Base-by-base conservation (phyloP, 2,888 invertebrate genomes). In the Crematogaster levior region DNA sequence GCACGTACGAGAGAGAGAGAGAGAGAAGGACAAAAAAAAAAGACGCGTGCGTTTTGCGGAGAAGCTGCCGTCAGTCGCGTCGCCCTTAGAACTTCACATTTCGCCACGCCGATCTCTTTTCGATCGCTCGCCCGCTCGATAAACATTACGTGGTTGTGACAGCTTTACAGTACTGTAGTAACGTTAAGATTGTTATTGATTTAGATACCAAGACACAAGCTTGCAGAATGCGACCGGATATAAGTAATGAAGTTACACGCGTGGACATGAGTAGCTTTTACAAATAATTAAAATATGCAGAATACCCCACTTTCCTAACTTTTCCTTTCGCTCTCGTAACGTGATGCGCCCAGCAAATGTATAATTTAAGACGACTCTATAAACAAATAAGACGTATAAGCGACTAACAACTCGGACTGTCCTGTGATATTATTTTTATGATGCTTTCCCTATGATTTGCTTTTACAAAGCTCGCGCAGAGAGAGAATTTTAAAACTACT, bases 61-160 rank as follows among this genome's bases (percentile, higher is more conserved):
- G n/a, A n/a, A n/a, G n/a, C n/a, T n/a, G n/a, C n/a, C n/a, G n/a
- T n/a, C n/a, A n/a, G n/a, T n/a, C n/a, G n/a, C n/a, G n/a, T n/a
- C n/a, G n/a, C n/a, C n/a, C n/a, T n/a, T n/a, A n/a, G n/a, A n/a
- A n/a, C n/a, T n/a, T n/a, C n/a, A n/a, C n/a, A n/a, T n/a, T n/a
- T n/a, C n/a, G n/a, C n/a, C n/a, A n/a, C n/a, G 18, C 0, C 12
- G n/a, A 18, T 40, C 30, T 65, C 30, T 30, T 60, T 56, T 53
- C 3, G 27, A 40, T 46, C 60, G 34, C 37, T n/a, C 27, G 5
- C 60, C 24, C 24, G 34, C 56, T 77, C 66, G 66, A 79, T 66
- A 77, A 77, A 43, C 24, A 77, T 66, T 65, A 40, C n/a, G 6
- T 65, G 75, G 65, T 75, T 65, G 75, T 75, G 75, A 65, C 43